These are phyloP conservation scores for Acrocephalus kingi DNA, from an alignment of 2,113 vertebrate species.

Conservation along the genomic window DNA sequence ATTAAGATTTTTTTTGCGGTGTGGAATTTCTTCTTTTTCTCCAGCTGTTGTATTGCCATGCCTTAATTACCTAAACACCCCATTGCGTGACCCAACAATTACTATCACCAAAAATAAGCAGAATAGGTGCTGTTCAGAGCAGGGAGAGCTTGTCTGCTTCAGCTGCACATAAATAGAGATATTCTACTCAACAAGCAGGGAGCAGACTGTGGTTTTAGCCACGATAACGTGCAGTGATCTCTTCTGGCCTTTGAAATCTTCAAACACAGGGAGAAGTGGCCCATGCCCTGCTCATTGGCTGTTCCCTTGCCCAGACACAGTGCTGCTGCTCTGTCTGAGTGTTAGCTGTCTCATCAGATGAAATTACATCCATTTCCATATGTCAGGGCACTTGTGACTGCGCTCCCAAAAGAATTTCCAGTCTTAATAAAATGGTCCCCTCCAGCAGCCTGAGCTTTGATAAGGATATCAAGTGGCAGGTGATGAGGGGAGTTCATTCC, in stretches of 20 bases:
- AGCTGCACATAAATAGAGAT: neutral
- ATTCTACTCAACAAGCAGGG: neutral
- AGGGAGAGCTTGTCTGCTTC: neutral
- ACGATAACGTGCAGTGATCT: neutral
- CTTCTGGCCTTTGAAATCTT: neutral
- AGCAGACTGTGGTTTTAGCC: neutral
- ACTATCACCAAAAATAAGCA: neutral
- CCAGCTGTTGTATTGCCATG: neutral
- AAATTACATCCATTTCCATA: conserved; percentile 49
- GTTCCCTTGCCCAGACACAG: neutral
- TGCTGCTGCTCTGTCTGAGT: conserved; percentile 32
- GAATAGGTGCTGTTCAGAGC: neutral
- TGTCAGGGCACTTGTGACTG: conserved; percentile 46
- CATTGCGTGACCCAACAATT: neutral
- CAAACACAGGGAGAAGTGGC: neutral
- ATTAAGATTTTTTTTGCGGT: neutral
- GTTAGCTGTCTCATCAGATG: conserved; percentile 51
- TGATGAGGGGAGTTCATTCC: conserved; percentile 50
- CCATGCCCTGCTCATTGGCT: neutral
- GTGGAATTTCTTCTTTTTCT: neutral
- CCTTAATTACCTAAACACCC: neutral
- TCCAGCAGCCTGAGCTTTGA: conserved; percentile 30
- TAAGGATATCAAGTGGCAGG: conserved; percentile 48
- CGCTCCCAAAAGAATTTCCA: conserved; percentile 31
- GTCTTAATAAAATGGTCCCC: conserved; percentile 29